Percentiles rank a stretch among this genome's conserved stretches.
phyloP scores from a whole-genome alignment of 2,797 vertebrate genomes.

The Diplodus sargus region DNA sequence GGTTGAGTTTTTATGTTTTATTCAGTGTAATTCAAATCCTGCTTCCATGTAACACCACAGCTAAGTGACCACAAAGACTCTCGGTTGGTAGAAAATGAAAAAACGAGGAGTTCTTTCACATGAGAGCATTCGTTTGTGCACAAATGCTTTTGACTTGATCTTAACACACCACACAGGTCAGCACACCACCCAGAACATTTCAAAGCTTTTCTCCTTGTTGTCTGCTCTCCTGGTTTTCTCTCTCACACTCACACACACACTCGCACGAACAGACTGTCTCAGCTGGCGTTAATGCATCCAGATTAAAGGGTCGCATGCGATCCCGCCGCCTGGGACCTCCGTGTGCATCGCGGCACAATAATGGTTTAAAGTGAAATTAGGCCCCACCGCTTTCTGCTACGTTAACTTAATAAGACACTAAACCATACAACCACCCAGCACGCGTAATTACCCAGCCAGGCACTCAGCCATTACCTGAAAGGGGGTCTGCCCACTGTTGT shows the following conservation, averaged over 20 bases:
- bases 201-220: neutral
- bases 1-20: neutral
- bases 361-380: slow-evolving; percentile 53
- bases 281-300: slow-evolving; percentile 54
- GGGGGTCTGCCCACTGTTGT: slow-evolving; percentile 92
- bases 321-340: slow-evolving; percentile 43
- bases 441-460: slow-evolving; percentile 42
- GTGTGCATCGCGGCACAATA: slow-evolving; percentile 59
- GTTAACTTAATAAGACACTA: slow-evolving; percentile 58
- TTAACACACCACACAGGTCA: slow-evolving; percentile 25
- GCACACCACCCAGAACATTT: slow-evolving; percentile 28
- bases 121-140: neutral
- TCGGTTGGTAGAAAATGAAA: neutral
- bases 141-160: slow-evolving; percentile 15
- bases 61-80: neutral
- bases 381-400: slow-evolving; percentile 43
- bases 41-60: neutral
- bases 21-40: neutral
- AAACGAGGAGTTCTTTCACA: neutral
- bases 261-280: slow-evolving; percentile 40
- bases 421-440: slow-evolving; percentile 43
- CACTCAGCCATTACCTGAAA: slow-evolving; percentile 88
- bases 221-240: neutral
- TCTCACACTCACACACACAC: neutral
- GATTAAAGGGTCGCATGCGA: slow-evolving; percentile 54